Evolutionary conservation across 2,113 vertebrate species (phyloP).

Genomic region (Tachycineta bicolor): DNA sequence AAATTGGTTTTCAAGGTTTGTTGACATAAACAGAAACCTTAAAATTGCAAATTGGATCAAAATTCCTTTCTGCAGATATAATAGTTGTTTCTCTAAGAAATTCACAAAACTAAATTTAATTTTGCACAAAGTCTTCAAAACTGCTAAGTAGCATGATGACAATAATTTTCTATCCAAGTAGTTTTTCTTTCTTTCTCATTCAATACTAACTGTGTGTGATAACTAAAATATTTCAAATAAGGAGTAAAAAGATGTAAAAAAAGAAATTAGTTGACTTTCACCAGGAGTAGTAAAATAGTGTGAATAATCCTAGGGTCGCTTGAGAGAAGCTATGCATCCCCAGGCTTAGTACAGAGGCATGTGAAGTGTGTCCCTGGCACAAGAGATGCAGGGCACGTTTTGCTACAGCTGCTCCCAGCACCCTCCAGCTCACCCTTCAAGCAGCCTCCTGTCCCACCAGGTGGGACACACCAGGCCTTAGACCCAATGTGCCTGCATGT

Average conservation of each 20-base stretch:
- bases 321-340: neutral
- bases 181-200: neutral
- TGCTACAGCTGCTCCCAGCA: neutral
- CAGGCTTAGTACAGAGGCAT: neutral
- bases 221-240: neutral
- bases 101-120: neutral
- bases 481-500: neutral
- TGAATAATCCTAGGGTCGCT: neutral
- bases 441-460: neutral
- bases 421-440: neutral
- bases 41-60: neutral
- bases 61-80: neutral
- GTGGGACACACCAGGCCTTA: neutral
- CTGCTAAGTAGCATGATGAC: neutral
- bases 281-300: neutral
- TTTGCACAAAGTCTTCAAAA: neutral
- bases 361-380: neutral
- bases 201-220: neutral
- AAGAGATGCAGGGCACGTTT: neutral
- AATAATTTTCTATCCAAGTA: neutral
- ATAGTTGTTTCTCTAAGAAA: neutral
- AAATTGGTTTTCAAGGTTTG: slow-evolving; percentile 10
- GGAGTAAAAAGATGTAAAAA: neutral
- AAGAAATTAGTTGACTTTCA: neutral
- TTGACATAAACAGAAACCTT: slow-evolving; percentile 13